Conservation (phyloP, 1,140 invertebrate genomes). For the Neomicropteryx cornuta region DNA sequence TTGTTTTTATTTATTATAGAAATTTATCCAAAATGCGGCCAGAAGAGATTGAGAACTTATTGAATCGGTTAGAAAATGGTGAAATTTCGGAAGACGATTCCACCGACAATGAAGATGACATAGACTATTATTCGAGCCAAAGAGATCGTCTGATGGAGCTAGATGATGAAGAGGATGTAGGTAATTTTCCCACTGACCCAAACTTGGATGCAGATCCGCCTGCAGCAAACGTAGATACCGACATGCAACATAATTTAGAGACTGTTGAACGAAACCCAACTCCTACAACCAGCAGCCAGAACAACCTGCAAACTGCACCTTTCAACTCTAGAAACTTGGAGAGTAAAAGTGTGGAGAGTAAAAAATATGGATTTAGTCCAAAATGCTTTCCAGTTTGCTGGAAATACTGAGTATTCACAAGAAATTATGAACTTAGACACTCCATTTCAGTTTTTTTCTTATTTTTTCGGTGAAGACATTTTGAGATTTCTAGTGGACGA, state of each 20-base stretch:
- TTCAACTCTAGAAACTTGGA: neutral
- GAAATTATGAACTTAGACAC: conserved; percentile 1
- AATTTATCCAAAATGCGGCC: conserved; percentile 23
- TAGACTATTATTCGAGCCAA: conserved; percentile 3
- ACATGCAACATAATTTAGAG: conserved; percentile 1
- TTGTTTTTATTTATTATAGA: conserved; percentile 22
- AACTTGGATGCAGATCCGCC: conserved; percentile 17
- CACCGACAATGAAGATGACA: conserved; percentile 3
- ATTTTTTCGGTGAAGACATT: conserved; percentile 2
- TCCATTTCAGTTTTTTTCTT: conserved; percentile 1
- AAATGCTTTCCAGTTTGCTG: conserved; percentile 1
- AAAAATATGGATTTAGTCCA: conserved; percentile 3
- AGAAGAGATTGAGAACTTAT: conserved; percentile 18
- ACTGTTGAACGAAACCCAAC: neutral
- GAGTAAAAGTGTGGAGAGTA: conserved; percentile 1
- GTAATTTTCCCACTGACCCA: conserved; percentile 22
- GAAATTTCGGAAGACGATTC: conserved; percentile 3
- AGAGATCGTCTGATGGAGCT: neutral
- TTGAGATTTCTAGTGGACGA: conserved; percentile 2
- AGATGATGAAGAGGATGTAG: conserved; percentile 11
- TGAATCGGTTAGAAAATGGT: conserved; percentile 9
- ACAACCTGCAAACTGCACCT: neutral
- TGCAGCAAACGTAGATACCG: conserved; percentile 1
- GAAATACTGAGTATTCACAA: conserved; percentile 3
- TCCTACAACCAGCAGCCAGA: neutral